Conservation (phyloP, 2,888 invertebrate species). For the Meteorus colon region DNA sequence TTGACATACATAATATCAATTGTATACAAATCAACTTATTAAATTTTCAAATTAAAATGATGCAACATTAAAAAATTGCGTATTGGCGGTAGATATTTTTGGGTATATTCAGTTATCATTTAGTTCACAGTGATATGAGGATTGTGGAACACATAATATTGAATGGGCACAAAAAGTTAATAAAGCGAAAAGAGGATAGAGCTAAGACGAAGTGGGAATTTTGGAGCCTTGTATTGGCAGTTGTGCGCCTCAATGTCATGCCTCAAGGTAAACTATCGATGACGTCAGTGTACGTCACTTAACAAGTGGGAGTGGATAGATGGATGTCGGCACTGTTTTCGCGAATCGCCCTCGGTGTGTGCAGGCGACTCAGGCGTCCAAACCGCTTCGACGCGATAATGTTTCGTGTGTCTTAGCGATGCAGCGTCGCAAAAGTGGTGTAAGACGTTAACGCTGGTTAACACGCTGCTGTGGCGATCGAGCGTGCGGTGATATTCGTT, state of each 20-base stretch:
- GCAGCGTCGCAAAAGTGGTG: constrained; percentile 52
- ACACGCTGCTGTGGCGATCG: constrained; percentile 27
- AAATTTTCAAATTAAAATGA: too few species aligned
- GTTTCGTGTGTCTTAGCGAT: constrained; percentile 60
- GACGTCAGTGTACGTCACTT: constrained; percentile 73
- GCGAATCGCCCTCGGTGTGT: constrained; percentile 64
- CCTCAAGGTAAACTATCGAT: constrained; percentile 74
- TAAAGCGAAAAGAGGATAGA: too few species aligned
- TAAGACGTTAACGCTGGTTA: constrained; percentile 19
- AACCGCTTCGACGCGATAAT: constrained; percentile 60
- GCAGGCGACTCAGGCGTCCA: constrained; percentile 57
- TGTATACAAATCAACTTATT: too few species aligned
- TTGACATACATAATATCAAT: too few species aligned
- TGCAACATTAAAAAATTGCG: too few species aligned
- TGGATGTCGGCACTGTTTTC: constrained; percentile 67
- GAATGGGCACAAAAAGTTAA: too few species aligned
- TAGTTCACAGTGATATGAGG: not conserved
- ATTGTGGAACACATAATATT: constrained; percentile 6
- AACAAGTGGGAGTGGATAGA: constrained; percentile 73
- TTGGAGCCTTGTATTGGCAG: constrained; percentile 55
- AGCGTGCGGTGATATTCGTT: constrained; percentile 14
- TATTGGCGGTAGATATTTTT: too few species aligned
- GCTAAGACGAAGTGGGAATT: constrained; percentile 17
- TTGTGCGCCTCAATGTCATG: constrained; percentile 71
- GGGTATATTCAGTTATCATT: not conserved